Evolutionary conservation across 2,797 vertebrate genomes (phyloP).

Genomic region (Nyctibius grandis): DNA sequence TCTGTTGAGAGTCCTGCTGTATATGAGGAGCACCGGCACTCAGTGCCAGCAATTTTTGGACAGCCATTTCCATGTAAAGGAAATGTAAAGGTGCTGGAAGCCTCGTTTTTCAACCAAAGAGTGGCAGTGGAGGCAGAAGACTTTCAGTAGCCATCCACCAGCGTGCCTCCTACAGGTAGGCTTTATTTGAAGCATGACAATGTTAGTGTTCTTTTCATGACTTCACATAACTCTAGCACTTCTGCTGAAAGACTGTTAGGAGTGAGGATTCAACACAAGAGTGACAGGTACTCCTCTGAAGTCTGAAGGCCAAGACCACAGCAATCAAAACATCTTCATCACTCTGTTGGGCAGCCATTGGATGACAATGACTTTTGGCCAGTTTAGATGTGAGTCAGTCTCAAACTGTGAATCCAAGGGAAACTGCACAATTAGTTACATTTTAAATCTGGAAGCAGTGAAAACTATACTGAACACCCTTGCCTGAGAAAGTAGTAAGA

Average conservation of each 20-base stretch:
- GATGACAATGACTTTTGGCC: neutral
- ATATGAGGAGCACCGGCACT: rapidly evolving
- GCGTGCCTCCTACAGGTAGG: neutral
- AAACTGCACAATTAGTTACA: neutral
- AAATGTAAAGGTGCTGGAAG: neutral
- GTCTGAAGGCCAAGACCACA: neutral
- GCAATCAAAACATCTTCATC: neutral
- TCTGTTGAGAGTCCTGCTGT: neutral
- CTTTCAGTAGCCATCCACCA: neutral
- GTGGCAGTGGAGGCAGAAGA: neutral
- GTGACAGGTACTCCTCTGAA: neutral
- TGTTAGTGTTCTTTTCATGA: neutral
- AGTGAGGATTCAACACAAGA: neutral
- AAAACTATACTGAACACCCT: neutral
- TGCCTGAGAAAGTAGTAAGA: neutral
- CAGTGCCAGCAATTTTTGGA: neutral
- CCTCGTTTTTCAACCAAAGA: neutral
- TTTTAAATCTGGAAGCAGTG: neutral
- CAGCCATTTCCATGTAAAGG: rapidly evolving
- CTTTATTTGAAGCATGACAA: neutral
- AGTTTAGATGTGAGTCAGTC: neutral
- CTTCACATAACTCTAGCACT: neutral
- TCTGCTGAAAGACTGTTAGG: neutral
- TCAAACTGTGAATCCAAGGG: neutral
- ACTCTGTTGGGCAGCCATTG: neutral